Evolutionary conservation across 2,797 vertebrate genomes (phyloP).

Genomic region (Intellagama lesueurii): DNA sequence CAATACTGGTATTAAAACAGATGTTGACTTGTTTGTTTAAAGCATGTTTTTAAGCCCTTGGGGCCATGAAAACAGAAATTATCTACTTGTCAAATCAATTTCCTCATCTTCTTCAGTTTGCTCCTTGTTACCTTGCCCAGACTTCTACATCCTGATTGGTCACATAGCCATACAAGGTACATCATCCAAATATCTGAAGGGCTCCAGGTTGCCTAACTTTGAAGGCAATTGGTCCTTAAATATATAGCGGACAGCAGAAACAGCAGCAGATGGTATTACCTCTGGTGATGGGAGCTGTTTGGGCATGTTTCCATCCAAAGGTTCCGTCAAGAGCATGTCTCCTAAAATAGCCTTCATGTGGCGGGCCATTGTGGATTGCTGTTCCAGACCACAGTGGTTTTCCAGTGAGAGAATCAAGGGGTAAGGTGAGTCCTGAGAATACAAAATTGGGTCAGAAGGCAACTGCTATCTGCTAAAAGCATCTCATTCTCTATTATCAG

Average conservation of each 20-base stretch:
- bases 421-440: constrained; percentile 75
- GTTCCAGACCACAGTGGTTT: constrained; percentile 95
- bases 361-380: constrained; percentile 92
- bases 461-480: neutral
- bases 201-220: neutral
- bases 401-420: constrained; percentile 92
- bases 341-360: constrained; percentile 90
- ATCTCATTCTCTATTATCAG: neutral
- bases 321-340: constrained; percentile 85
- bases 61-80: neutral
- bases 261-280: constrained; percentile 66
- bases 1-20: neutral
- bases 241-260: neutral
- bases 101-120: neutral
- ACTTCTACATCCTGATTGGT: too few species aligned
- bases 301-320: constrained; percentile 75
- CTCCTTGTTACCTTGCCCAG: neutral
- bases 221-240: accelerated
- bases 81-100: neutral
- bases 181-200: too few species aligned
- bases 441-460: neutral
- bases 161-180: too few species aligned
- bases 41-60: neutral
- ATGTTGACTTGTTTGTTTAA: neutral
- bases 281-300: constrained; percentile 89